Percentiles rank a stretch among this genome's conserved stretches.
phyloP scores from a whole-genome alignment of 2,113 vertebrate genomes.

The Phoenicopterus ruber region DNA sequence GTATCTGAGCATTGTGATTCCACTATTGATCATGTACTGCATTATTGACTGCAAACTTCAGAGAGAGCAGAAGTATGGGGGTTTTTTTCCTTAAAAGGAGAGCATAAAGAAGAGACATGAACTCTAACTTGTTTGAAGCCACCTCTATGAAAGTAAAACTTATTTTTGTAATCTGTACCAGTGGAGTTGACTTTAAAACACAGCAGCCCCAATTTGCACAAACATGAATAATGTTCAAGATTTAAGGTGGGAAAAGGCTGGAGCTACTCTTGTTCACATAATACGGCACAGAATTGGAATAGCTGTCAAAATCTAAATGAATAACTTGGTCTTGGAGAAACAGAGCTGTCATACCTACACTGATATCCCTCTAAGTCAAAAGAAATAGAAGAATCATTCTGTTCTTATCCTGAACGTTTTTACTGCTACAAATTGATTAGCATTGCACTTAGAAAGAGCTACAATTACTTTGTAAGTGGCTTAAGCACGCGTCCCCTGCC shows the following conservation, averaged over 20 bases:
- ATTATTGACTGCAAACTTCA: background rate
- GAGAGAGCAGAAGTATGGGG: rapidly evolving
- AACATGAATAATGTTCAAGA: background rate
- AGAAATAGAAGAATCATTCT: background rate
- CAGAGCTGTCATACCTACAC: background rate
- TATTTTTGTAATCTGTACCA: background rate
- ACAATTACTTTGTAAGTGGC: background rate
- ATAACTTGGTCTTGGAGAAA: background rate
- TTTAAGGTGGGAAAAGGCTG: background rate
- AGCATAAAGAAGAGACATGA: background rate
- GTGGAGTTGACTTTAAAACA: background rate
- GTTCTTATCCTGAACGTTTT: background rate
- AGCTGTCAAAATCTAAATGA: background rate
- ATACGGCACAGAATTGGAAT: background rate
- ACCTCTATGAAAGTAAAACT: background rate
- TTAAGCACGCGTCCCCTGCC: background rate
- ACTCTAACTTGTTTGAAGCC: background rate
- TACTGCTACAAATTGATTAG: background rate
- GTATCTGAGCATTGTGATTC: background rate
- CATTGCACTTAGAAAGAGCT: background rate
- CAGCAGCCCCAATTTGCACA: background rate
- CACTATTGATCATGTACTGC: background rate
- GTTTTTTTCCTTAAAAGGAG: background rate
- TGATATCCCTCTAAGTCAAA: background rate
- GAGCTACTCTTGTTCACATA: background rate